phyloP scores from a whole-genome alignment of 1,140 invertebrate genomes.

The Drosophila leontia region DNA sequence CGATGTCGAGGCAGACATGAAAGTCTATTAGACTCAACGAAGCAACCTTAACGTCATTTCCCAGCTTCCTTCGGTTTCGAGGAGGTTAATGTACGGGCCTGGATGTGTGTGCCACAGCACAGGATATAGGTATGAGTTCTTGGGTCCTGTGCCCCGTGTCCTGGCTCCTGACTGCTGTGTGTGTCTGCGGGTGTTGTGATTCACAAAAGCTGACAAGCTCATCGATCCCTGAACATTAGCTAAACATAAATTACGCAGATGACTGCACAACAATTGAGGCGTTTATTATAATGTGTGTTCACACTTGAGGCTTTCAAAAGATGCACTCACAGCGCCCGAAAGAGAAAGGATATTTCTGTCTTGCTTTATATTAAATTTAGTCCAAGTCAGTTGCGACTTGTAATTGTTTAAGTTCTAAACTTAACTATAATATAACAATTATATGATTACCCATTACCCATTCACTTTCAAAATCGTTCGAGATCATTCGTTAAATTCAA shows the following conservation, averaged over 20 bases:
- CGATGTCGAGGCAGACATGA: constrained; percentile 70
- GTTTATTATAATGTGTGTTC: constrained; percentile 85
- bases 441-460: no score
- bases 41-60: constrained; percentile 81
- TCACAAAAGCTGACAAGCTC: constrained; percentile 86
- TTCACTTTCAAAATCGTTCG: background rate
- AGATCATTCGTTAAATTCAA: background rate
- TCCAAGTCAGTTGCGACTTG: background rate
- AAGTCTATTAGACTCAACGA: constrained; percentile 84
- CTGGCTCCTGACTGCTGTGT: constrained; percentile 6
- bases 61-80: constrained; percentile 65
- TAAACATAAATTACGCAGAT: constrained; percentile 85
- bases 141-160: background rate
- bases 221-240: constrained; percentile 85
- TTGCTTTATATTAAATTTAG: background rate
- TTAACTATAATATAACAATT: no score
- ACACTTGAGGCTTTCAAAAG: constrained; percentile 78
- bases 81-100: constrained; percentile 62
- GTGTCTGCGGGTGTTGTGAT: constrained; percentile 64
- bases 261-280: constrained; percentile 84
- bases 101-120: constrained; percentile 40
- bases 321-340: constrained; percentile 32
- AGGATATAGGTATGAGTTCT: constrained; percentile 39
- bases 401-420: background rate
- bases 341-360: background rate